Base-by-base conservation (phyloP, 2,113 vertebrate species). In the Callospermophilus lateralis region DNA sequence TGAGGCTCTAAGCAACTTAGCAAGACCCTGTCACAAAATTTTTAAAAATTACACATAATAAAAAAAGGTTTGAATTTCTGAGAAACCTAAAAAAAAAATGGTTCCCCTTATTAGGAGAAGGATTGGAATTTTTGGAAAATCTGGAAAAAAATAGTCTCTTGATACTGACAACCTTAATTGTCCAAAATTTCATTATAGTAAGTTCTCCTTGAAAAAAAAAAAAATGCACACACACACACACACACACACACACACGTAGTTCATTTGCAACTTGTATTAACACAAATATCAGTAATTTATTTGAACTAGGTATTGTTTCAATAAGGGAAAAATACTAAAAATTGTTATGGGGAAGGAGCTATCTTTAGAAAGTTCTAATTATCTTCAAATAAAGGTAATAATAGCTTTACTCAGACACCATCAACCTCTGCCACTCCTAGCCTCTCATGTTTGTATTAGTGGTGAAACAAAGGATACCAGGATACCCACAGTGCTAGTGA, bases 251-350 rank as follows among this genome's bases (percentile, higher is more conserved):
- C 12, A 13, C 48, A 51, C 48, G 3, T 13, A 39, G 6, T 63
- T 96, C 5, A 61, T 84, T 67, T 94, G 73, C 53, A 93, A 24
- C 34, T 91, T 83, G 67, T 78, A 81, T 61, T 61, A 83, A 84
- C 34, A 61, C 22, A 85, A 55, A 81, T 80, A 65, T 58, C 42
- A 53, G 61, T 73, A 8, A 63, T 65, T 28, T 45, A 8, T 53
- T 61, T 89, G 70, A 88, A 58, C 32, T 58, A 85, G 39, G 20
- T 83, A 73, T 65, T 95, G 34, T 80, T 85, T 90, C 89, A 87
- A 61, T 76, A 81, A 73, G 30, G 34, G 0, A 1, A 34, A 95
- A 72, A 80, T 48, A 80, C 4, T 74, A 76, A 92, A 78, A 73
- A 76, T 58, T 72, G 16, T 89, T 86, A 26, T 28, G 17, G 8